These are phyloP conservation scores for Dryococelus australis DNA, from an alignment of 2,888 invertebrate genomes.

Conservation along the genomic window DNA sequence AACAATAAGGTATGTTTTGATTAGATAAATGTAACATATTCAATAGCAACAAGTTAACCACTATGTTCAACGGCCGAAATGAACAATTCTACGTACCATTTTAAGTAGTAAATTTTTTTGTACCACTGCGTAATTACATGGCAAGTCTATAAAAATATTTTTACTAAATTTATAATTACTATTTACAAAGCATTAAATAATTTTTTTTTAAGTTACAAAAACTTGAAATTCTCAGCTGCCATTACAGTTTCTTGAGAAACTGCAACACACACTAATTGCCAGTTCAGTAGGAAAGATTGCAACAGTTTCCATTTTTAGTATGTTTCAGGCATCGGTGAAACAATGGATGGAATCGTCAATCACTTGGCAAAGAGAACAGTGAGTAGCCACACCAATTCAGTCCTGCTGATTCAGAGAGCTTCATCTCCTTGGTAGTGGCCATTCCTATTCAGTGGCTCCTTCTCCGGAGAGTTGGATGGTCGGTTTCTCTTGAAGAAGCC, in stretches of 20 bases:
- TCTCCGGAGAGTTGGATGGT: conserved; percentile 80
- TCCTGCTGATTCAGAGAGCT: conserved; percentile 65
- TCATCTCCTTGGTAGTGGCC: conserved; percentile 76
- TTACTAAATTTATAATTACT: not conserved
- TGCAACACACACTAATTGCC: not conserved
- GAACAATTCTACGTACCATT: not conserved
- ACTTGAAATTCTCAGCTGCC: not conserved
- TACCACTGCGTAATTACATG: not conserved
- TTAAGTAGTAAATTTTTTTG: not conserved
- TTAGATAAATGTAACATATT: not conserved
- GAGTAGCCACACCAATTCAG: not conserved
- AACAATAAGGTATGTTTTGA: not conserved
- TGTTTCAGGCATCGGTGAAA: not conserved
- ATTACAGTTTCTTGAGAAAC: not conserved
- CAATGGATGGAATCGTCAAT: conserved; percentile 11
- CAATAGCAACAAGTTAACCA: not conserved
- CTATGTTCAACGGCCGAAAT: not conserved
- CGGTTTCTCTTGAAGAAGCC: conserved; percentile 94
- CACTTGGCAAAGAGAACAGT: not conserved
- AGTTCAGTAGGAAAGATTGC: not conserved
- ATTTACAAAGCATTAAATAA: conserved; percentile 12
- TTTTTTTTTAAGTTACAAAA: not conserved
- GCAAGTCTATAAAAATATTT: not conserved
- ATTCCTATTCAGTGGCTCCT: conserved; percentile 83
- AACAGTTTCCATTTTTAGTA: too few species aligned